Percentiles rank a stretch among this genome's conserved stretches.
Conservation (phyloP, 2,888 invertebrate species). For the Netelia melanura region DNA sequence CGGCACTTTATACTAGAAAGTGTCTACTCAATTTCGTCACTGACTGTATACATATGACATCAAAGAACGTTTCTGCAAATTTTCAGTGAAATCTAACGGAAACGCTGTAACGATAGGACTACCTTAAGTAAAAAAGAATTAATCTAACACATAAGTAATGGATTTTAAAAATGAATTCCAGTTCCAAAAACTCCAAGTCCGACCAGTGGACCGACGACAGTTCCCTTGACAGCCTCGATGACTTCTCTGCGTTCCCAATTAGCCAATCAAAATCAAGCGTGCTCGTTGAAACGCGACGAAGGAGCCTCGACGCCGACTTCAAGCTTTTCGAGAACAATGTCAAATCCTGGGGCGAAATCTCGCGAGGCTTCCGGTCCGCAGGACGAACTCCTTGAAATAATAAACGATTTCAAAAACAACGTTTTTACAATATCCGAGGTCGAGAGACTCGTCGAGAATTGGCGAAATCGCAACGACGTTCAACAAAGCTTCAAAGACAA, state of each 20-base stretch:
- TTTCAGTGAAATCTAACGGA: too few species aligned
- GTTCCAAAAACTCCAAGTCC: slow-evolving; percentile 65
- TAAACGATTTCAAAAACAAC: slow-evolving; percentile 95
- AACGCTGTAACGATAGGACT: too few species aligned
- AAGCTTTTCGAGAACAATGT: slow-evolving; percentile 70
- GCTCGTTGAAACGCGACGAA: slow-evolving; percentile 60
- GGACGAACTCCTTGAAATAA: slow-evolving; percentile 94
- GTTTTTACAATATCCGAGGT: slow-evolving; percentile 94
- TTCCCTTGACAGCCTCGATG: slow-evolving; percentile 63
- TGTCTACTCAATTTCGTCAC: too few species aligned
- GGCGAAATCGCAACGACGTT: slow-evolving; percentile 95
- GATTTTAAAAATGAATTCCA: not conserved
- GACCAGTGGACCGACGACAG: slow-evolving; percentile 50
- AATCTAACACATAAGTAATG: not conserved
- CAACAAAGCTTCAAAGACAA: slow-evolving; percentile 94
- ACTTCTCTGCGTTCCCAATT: slow-evolving; percentile 57
- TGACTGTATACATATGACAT: too few species aligned
- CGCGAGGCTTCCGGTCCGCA: slow-evolving; percentile 85
- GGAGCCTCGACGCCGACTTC: slow-evolving; percentile 57
- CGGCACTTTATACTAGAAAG: too few species aligned
- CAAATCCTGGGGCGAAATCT: slow-evolving; percentile 75
- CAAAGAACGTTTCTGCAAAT: too few species aligned
- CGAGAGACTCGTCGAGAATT: slow-evolving; percentile 93
- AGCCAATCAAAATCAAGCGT: slow-evolving; percentile 28
- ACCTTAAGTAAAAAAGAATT: not conserved